These are phyloP conservation scores for Crotalus viridis DNA, from an alignment of 2,113 vertebrate genomes.

Conservation along the genomic window DNA sequence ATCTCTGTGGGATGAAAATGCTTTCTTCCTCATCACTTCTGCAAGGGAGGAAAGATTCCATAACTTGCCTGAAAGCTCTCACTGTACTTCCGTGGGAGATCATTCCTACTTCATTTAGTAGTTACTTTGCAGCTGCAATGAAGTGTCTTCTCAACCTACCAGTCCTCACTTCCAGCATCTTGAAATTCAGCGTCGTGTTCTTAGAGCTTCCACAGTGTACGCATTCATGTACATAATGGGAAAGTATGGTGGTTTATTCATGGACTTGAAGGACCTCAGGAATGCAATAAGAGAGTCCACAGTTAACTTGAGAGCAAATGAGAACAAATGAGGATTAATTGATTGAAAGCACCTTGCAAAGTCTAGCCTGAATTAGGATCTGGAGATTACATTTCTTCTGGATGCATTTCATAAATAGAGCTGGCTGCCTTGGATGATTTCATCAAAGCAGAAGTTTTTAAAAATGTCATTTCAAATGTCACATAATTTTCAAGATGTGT, in stretches of 20 bases:
- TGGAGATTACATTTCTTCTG: slow-evolving; percentile 15
- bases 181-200: background rate
- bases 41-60: background rate
- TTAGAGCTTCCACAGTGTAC: background rate
- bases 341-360: background rate
- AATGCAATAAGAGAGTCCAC: background rate
- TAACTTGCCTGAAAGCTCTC: background rate
- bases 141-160: background rate
- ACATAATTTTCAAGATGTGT: background rate
- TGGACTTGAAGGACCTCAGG: background rate
- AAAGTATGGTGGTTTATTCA: background rate
- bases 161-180: background rate
- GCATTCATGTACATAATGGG: background rate
- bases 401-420: slow-evolving; percentile 20
- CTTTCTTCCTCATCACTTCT: background rate
- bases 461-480: slow-evolving; percentile 9
- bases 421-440: background rate
- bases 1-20: background rate
- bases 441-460: background rate
- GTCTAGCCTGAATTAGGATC: background rate
- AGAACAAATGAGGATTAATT: background rate
- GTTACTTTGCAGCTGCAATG: background rate
- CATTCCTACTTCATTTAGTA: background rate
- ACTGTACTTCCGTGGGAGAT: background rate
- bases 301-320: background rate